These are phyloP conservation scores for Drosophila busckii DNA, from an alignment of 1,140 invertebrate species.

Conservation along the genomic window DNA sequence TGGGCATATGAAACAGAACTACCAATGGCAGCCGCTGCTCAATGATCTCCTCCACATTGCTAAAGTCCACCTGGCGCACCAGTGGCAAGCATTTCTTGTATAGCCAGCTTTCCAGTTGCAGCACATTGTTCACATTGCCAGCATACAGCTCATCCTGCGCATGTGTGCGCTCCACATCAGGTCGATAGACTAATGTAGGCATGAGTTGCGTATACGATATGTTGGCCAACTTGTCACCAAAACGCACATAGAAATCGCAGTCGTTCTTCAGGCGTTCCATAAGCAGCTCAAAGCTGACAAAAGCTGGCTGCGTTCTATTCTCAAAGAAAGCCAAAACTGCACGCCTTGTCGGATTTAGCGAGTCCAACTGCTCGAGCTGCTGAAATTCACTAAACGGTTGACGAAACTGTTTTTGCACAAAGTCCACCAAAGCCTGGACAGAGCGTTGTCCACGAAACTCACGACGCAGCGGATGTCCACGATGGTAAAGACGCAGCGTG, in stretches of 20 bases:
- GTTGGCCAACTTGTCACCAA: not conserved
- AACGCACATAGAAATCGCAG: constrained; percentile 47
- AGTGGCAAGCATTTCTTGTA: constrained; percentile 35
- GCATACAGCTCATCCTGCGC: constrained; percentile 17
- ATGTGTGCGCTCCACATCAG: constrained; percentile 32
- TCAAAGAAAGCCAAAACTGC: constrained; percentile 37
- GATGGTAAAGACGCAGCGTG: constrained; percentile 33
- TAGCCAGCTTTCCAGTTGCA: constrained; percentile 30
- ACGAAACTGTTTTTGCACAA: constrained; percentile 26
- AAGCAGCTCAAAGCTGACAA: constrained; percentile 1
- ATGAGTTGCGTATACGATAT: constrained; percentile 6
- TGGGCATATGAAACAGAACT: constrained; percentile 35
- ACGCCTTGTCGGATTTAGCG: constrained; percentile 22
- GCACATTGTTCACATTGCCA: not conserved
- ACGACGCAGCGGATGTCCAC: constrained; percentile 18
- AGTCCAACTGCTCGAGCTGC: constrained; percentile 4
- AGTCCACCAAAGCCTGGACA: constrained; percentile 24
- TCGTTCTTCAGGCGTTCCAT: constrained; percentile 41
- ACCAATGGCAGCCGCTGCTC: constrained; percentile 41
- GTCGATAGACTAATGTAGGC: constrained; percentile 34
- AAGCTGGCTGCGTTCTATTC: not conserved
- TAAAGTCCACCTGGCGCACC: constrained; percentile 41
- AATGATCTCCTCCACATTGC: constrained; percentile 51
- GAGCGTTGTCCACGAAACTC: constrained; percentile 48
- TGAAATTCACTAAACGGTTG: constrained; percentile 15